Base-by-base conservation (phyloP, 2,888 invertebrate species). In the Eupithecia abbreviata region DNA sequence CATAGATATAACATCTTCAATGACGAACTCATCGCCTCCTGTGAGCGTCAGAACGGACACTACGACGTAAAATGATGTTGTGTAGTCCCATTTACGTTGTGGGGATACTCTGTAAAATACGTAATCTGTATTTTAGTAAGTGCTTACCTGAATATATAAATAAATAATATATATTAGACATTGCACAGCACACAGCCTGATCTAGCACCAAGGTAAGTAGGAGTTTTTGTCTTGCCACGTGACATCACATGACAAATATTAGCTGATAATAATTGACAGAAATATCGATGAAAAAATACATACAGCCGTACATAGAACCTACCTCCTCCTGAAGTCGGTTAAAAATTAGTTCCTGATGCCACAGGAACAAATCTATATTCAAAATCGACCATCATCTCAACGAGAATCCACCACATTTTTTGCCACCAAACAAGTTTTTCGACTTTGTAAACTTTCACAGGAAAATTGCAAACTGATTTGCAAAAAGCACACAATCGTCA, bases 1-100 rank as follows among this genome's bases (percentile, higher is more conserved):
- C 87, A 90, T 89, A 0, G 93, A 85, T 2, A 88, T 10, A 0
- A 88, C 73, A 0, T 85, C 85, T 4, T 88, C 85, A 0, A 94
- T 84, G 1, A 88, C 75, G 51, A 90, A 92, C 82, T 95, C 94
- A 75, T 95, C 94, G 0, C 92, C 90, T 0, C 94, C 94, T 0
- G 93, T 90, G 0, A 88, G 84, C 0, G 94, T 92, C 71, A 94
- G 80, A 70, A 89, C 88, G 0, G 91, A 83, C 0, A 91, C 88
- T 0, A 95, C 86, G 3, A 94, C 77, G 82, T 94, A 94, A 58
- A 94, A 86, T 0, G 94, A 93, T 1, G 92, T 91, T 0, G 89
- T 87, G 81, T 92, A 94, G 81, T 94, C 90, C 94, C 94, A 95
- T 10, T 80, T 83, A 2, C 85, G 86, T 75, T 88, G 89, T 1